Evolutionary conservation across 2,888 invertebrate genomes (phyloP).

Genomic region (Diloba caeruleocephala): DNA sequence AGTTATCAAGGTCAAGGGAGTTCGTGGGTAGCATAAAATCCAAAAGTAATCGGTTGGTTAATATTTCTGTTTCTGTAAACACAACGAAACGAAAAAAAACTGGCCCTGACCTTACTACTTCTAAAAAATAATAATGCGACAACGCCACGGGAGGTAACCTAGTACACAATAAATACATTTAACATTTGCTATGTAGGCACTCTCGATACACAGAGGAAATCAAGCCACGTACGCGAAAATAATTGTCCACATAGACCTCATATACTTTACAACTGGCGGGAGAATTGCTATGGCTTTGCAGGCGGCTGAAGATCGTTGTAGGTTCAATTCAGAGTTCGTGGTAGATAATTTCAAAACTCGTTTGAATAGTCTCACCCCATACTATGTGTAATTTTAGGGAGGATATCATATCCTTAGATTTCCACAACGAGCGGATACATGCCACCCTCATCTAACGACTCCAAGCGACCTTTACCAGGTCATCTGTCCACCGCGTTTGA

Average conservation of each 20-base stretch:
- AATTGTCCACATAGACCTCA: slow-evolving; percentile 28
- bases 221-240: slow-evolving; percentile 39
- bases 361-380: too few relatives aligned
- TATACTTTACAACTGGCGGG: neutral
- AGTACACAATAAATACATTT: slow-evolving; percentile 56
- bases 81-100: neutral
- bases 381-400: too few relatives aligned
- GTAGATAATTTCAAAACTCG: too few relatives aligned
- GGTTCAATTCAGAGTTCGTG: too few relatives aligned
- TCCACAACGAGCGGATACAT: too few relatives aligned
- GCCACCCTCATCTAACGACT: too few relatives aligned
- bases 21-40: neutral
- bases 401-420: too few relatives aligned
- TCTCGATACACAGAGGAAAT: slow-evolving; percentile 65
- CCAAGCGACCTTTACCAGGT: too few relatives aligned
- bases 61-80: neutral
- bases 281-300: neutral
- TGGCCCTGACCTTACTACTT: slow-evolving; percentile 20
- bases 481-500: too few relatives aligned
- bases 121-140: slow-evolving; percentile 27
- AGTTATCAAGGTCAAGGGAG: too few relatives aligned
- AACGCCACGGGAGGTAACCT: slow-evolving; percentile 35
- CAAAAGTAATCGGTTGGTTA: neutral
- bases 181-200: slow-evolving; percentile 37
- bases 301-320: too few relatives aligned